These are phyloP conservation scores for Urosaurus nigricauda DNA, from an alignment of 2,797 vertebrate species.

Conservation along the genomic window DNA sequence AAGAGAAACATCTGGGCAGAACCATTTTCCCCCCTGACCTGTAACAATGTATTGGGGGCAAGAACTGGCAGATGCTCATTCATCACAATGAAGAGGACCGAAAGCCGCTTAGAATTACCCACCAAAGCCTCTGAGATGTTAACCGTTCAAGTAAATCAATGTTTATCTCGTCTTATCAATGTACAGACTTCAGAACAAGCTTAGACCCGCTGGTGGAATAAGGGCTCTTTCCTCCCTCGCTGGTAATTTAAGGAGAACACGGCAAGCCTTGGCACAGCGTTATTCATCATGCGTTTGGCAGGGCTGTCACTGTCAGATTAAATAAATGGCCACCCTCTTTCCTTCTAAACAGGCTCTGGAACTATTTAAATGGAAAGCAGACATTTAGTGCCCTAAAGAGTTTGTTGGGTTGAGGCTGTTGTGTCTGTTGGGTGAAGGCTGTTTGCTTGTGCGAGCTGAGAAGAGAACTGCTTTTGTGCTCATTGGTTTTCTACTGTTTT, in stretches of 20 bases:
- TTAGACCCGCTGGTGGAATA: not conserved
- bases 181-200: conserved; percentile 41
- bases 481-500: too few relatives aligned
- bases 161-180: conserved; percentile 31
- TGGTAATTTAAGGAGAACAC: conserved; percentile 2
- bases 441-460: too few relatives aligned
- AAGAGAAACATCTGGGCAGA: not conserved
- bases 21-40: not conserved
- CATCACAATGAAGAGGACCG: conserved; percentile 54
- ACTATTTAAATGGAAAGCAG: conserved; percentile 29
- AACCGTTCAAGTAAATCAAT: conserved; percentile 38
- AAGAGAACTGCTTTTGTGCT: too few relatives aligned
- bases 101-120: conserved; percentile 10
- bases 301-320: not conserved
- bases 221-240: conserved; percentile 12
- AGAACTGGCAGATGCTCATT: conserved; percentile 35
- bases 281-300: fast-evolving
- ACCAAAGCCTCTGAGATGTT: conserved; percentile 37
- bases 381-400: conserved; percentile 29
- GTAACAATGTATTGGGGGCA: conserved; percentile 26
- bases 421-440: too few relatives aligned
- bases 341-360: conserved; percentile 38
- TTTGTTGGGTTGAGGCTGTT: not conserved
- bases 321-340: conserved; percentile 40
- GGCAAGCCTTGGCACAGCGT: not conserved